Evolutionary conservation across 2,888 invertebrate genomes (phyloP), one percentile per base, ranked within the genome.

Genomic region (Empis livida): DNA sequence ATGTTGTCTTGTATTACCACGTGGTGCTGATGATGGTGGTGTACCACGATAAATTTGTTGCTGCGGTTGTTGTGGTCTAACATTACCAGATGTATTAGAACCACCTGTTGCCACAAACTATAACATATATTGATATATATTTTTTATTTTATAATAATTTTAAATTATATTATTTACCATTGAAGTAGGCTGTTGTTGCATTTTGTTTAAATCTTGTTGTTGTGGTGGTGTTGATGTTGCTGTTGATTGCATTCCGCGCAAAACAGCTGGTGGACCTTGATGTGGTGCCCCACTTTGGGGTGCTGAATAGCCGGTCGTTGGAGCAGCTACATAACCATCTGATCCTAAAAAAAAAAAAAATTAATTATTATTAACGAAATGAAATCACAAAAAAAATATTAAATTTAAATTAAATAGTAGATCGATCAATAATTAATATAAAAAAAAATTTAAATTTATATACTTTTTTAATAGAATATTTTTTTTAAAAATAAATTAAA

Each of bases 301-400:
- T 60, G 59, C 56, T 55, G 59, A 52, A 53, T 55, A 57, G 56
- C 60, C 63, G 60, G 56, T 54, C 55, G 57, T 52, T 50, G 60
- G 54, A 62, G 70, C 66, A 59, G 65, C 69, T 70, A 73, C 67
- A 61, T 63, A 64, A 65, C 59, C 65, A 61, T 63, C 59, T 58
- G 61, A 57, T 53, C 56, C 59, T 62, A 51, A 27, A 44, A 53
- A 32, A 44, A 50, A 31, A 43, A 15, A 49, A 11, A 47, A 27
- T 3, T 16, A 14, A 43, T 13, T 8, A 37, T 8, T 3, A 16
- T 35, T 15, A 14, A 32, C 5, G 4, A 11, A 13, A 16, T 43
- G 32, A 15, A 5, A 20, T 32, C 13, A 32, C 5, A 32, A 32
- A 31, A 32, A 32, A 32, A 32, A 9, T 11, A 32, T 32, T 10